Percentiles rank a stretch among this genome's conserved stretches.
phyloP scores from a whole-genome alignment of 2,797 vertebrate genomes.

The Sternotherus odoratus region DNA sequence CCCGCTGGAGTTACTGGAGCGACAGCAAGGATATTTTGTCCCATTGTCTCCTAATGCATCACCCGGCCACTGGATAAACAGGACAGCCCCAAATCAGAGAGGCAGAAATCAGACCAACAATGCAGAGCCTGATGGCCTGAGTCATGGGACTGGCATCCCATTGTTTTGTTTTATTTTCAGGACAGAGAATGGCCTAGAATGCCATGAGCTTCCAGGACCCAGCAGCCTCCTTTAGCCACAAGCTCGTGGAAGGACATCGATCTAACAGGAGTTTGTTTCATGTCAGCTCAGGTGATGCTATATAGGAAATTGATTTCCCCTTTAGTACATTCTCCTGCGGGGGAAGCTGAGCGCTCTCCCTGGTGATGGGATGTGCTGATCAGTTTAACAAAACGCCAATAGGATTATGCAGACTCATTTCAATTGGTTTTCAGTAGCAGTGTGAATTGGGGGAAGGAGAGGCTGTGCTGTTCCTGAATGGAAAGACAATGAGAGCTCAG shows the following conservation, averaged over 20 bases:
- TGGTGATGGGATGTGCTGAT: not conserved
- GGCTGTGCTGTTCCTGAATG: not conserved
- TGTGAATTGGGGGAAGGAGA: slow-evolving; percentile 14
- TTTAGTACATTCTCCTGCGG: not conserved
- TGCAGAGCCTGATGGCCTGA: not conserved
- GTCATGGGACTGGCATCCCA: not conserved
- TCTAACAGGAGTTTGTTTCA: not conserved
- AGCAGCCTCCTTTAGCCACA: not conserved
- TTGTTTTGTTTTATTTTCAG: slow-evolving; percentile 27
- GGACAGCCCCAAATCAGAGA: not conserved
- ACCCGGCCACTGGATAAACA: not conserved
- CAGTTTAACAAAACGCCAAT: slow-evolving; percentile 5
- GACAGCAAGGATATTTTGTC: not conserved
- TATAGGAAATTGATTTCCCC: slow-evolving; percentile 27
- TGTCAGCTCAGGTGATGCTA: not conserved
- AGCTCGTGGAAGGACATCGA: not conserved
- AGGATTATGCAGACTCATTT: slow-evolving; percentile 41
- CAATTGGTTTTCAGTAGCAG: not conserved
- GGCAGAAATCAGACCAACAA: not conserved
- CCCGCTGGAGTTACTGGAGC: not conserved
- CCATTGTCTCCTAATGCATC: not conserved
- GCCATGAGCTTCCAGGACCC: not conserved
- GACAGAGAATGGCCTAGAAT: not conserved
- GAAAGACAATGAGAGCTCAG: slow-evolving; percentile 5
- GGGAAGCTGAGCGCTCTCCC: not conserved